Base-by-base conservation (phyloP, 2,797 vertebrate genomes). In the Chaetophractus vellerosus region DNA sequence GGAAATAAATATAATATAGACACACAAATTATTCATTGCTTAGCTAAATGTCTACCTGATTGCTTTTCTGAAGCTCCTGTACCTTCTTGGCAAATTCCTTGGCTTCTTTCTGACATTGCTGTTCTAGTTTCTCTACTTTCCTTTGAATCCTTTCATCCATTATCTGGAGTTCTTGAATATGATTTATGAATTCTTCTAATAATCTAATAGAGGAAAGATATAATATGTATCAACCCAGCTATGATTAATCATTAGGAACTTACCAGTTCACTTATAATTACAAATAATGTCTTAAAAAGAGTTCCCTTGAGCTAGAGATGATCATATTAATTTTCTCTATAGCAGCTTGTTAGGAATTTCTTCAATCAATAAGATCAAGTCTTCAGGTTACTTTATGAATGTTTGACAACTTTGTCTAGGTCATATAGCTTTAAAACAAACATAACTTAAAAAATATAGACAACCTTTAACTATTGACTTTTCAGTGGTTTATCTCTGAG, bases 81-180 rank as follows among this genome's bases (percentile, higher is more conserved):
- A 99, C 99, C 98, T 99, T 99, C 98, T 99, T 99, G 92, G 99
- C 99, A 98, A 99, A 99, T 84, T 99, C 99, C 98, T 99, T 99
- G 38, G 99, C 99, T 98, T 99, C 99, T 76, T 99, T 99, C 96
- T 99, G 99, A 98, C 99, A 99, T 87, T 99, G 99, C 84, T 99
- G 99, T 97, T 99, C 99, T 82, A 99, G 98, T 98, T 99, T 99
- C 98, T 99, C 99, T 96, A 99, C 99, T 94, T 99, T 99, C 63
- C 99, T 99, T 97, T 99, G 99, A 98, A 99, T 99, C 94, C 99
- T 99, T 98, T 99, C 99, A 98, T 99, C 99, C 98, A 99, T 98
- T 94, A 99, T 99, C 98, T 99, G 99, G 81, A 99, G 98, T 97
- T 99, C 99, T 90, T 99, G 99, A 82, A 99, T 99, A 98, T 99